Evolutionary conservation across 2,888 invertebrate species (phyloP), one percentile per base, ranked within the genome.

Genomic region (Melieria picta): DNA sequence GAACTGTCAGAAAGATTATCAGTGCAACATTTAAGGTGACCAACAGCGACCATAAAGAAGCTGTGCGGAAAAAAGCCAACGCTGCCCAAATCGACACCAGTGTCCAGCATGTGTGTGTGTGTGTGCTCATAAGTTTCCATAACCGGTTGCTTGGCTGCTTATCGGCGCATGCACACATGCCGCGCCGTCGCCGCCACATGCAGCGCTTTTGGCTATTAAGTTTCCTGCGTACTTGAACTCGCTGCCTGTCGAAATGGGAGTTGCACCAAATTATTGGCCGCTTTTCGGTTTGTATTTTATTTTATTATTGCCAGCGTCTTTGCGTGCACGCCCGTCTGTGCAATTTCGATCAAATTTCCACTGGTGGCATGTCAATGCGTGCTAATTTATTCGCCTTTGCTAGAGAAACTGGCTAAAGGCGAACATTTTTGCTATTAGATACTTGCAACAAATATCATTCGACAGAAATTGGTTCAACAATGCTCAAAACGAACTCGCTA

Each of bases 331-430:
- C 74, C 60, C 73, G 74, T 75, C 69, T 77, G 77, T 75, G 75
- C 77, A 77, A 76, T 77, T 77, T 77, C 75, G 75, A 77, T 77
- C 75, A 72, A 76, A 74, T 77, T 77, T 77, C 75, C 76, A 74
- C 77, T 74, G 73, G 75, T 30, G 30, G 30, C 30, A 30, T 30
- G 30, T 30, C 30, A 30, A 30, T 30, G 30, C 2, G 30, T 30
- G 30, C 30, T 30, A 30, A 30, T 30, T 30, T 30, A 30, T 30
- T 30, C 30, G 30, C 30, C 30, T 30, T 30, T 30, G 30, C 30
- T 30, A 2, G 30, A 30, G 30, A 30, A 16, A 1, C 16, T 16
- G 16, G 16, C 16, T 16, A 16, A 16, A 30, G 30, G 30, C 30
- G 30, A 30, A 30, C 30, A 30, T 30, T 30, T 30, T 30, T 30